Percentiles rank a stretch among this genome's conserved stretches.
These are phyloP conservation scores for Odontamblyopus rebecca DNA, from an alignment of 2,797 vertebrate genomes.

Conservation along the genomic window DNA sequence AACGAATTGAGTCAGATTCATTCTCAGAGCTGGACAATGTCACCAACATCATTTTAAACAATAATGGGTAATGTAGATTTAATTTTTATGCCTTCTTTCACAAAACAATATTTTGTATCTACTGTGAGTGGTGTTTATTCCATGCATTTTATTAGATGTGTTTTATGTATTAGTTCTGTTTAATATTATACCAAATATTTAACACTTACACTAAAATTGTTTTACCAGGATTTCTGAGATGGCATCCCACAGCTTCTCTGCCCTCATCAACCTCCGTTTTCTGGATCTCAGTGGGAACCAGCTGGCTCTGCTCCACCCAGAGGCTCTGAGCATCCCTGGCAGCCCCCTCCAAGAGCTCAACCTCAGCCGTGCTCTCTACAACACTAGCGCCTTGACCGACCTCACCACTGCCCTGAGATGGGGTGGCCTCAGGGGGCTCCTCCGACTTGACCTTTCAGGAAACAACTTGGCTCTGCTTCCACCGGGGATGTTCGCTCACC, in stretches of 20 bases:
- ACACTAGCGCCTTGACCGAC: conserved; percentile 70
- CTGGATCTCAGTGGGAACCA: conserved; percentile 80
- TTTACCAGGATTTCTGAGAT: conserved; percentile 73
- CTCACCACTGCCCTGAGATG: conserved; percentile 76
- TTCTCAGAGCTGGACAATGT: conserved; percentile 73
- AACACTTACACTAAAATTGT: conserved; percentile 37
- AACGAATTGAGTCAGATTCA: conserved; percentile 62
- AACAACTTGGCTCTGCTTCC: conserved; percentile 76
- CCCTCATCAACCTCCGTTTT: conserved; percentile 68
- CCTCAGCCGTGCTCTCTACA: conserved; percentile 75
- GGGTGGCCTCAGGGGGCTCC: conserved; percentile 73
- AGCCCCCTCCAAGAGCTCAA: conserved; percentile 80
- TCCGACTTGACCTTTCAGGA: conserved; percentile 75
- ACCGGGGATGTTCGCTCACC: conserved; percentile 73
- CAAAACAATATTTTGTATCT: conserved; percentile 22
- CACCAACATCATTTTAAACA: conserved; percentile 76
- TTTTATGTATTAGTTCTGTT: not conserved
- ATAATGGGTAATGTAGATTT: conserved; percentile 76
- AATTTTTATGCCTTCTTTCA: conserved; percentile 14
- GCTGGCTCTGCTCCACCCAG: conserved; percentile 77
- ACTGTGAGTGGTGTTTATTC: conserved; percentile 5
- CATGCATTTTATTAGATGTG: conserved; percentile 20
- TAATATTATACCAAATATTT: not conserved
- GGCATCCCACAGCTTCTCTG: conserved; percentile 74
- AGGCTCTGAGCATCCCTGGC: conserved; percentile 73